Base-by-base conservation (phyloP, 1,140 invertebrate genomes). In the Pseudomyrmex gracilis region DNA sequence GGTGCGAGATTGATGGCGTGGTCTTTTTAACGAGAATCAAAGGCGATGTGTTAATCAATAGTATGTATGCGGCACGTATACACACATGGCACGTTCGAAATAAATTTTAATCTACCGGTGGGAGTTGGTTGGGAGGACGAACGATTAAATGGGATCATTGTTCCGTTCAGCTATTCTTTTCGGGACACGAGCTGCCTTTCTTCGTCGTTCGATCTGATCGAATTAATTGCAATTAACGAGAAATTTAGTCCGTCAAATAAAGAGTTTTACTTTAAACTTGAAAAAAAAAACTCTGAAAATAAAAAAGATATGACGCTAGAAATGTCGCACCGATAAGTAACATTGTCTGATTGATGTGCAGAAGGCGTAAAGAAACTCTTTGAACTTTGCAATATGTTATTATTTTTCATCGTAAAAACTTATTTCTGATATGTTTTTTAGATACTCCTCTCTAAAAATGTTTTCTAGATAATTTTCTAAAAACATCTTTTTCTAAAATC, bases 131-230 rank as follows among this genome's bases (percentile, higher is more conserved):
- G 73, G 61, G 53, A 67, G 61, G 61, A 12, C n/a, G 20, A 53
- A 77, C 73, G 73, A 55, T 77, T 76, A 76, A 34, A 51, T 63
- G 24, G 73, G 22, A 67, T 67, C 47, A 77, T 77, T 77, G 73
- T 77, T 67, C 73, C 61, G 61, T 77, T 55, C 47, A 20, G 61
- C 73, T 20, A 77, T 77, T 77, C 73, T 77, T 77, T 67, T 53
- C 73, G 47, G 53, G 2, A 24, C 24, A n/a, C 24, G 47, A n/a
- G 1, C 51, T 22, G 49, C n/a, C 45, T 43, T 20, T 66, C 5
- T 45, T 15, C 60, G 4, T 9, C 34, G 53, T 15, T 10, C 20
- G 57, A n/a, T 8, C 61, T 61, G 47, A 76, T 66, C 60, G 61
- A 49, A 67, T 77, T 77, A 77, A 63, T 67, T 47, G 73, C 73